Base-by-base conservation (phyloP, 2,888 invertebrate species). In the Drosophila atroscutellata region DNA sequence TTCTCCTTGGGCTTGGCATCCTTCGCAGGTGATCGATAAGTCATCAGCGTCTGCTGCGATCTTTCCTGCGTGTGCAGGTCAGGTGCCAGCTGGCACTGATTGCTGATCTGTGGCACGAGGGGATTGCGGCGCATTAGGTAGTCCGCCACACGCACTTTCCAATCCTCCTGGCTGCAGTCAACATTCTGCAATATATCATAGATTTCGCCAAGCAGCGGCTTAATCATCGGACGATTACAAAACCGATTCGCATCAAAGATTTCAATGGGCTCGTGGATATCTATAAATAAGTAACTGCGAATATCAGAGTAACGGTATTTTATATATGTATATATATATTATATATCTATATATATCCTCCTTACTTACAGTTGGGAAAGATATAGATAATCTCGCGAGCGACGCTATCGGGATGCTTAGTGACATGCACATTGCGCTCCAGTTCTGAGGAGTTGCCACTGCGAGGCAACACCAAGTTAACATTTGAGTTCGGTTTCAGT, bases 301-400 rank as follows among this genome's bases (percentile, higher is more conserved):
- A 45, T 20, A 20, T 30, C 30, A 30, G 30, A 30, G 9, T 11
- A 32, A 32, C 32, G 32, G 32, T 32, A 32, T 32, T 32, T 32
- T 32, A 32, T 32, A 32, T 11, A 32, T 11, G 3, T 9, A 32
- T 32, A 32, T 9, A 32, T 0, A 32, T 32, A 3, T 30, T 30
- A 34, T 34, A n/a, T 39, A 2, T 39, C n/a, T 39, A 39, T n/a
- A 39, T n/a, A 20, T 6, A 42, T 42, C 15, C 24, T 15, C 7
- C 3, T 1, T 4, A 82, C 89, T 83, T 77, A 92, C 91, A 95
- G 86, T 95, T 94, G 1, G 98, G 97, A 93, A 97, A 98, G 93
- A 98, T 98, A 92, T 97, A 98, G 91, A 96, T 95, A 83, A 98
- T 97, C 93, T 98, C 98, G 73, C 95, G 94, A 58, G 95, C 94